Conservation (phyloP, 2,113 vertebrate genomes). For the Cisticola juncidis region DNA sequence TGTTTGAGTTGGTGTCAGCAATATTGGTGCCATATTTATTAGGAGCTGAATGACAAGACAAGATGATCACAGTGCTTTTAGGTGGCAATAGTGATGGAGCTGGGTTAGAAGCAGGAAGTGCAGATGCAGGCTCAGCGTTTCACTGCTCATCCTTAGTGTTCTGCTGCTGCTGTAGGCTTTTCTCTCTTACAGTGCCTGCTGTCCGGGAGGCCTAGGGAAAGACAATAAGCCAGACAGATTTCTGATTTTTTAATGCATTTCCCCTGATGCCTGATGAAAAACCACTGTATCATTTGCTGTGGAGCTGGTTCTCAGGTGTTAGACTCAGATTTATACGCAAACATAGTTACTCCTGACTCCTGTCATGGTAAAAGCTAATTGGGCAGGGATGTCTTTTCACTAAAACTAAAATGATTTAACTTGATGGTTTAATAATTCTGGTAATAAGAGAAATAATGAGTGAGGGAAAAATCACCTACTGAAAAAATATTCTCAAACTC, state of each 20-base stretch:
- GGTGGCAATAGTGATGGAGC: neutral
- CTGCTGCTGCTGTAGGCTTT: neutral
- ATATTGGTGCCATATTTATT: neutral
- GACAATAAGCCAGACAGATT: neutral
- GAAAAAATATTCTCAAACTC: neutral
- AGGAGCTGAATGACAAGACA: neutral
- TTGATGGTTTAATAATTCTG: neutral
- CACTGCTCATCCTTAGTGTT: neutral
- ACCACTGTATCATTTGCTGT: neutral
- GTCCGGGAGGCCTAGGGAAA: neutral
- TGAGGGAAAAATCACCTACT: neutral
- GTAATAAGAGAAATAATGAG: neutral
- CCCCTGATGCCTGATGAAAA: neutral
- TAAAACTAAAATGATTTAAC: neutral
- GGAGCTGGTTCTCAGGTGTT: neutral
- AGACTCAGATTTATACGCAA: neutral
- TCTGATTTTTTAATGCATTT: neutral
- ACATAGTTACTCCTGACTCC: neutral
- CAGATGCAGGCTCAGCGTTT: neutral
- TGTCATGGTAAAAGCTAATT: neutral
- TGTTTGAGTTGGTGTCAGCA: neutral
- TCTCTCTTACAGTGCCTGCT: neutral
- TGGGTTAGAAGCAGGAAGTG: neutral
- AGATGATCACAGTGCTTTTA: neutral
- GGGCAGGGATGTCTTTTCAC: neutral